These are phyloP conservation scores for Aphodius sticticus DNA, from an alignment of 2,888 invertebrate genomes.

Conservation along the genomic window DNA sequence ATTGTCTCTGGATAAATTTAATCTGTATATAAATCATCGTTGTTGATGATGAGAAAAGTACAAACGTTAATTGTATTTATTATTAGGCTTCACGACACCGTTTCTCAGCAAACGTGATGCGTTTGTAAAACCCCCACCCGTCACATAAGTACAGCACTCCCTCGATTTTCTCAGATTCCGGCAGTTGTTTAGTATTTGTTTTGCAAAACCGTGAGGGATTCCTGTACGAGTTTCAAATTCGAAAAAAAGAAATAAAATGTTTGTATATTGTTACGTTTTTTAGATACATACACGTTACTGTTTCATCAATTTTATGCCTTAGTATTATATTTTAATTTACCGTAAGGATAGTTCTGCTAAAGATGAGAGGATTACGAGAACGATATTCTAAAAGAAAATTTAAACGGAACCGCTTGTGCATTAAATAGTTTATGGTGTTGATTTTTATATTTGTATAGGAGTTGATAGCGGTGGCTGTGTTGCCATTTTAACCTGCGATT, in stretches of 20 bases:
- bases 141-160: background rate
- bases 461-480: background rate
- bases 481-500: slow-evolving; percentile 4
- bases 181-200: too few relatives aligned
- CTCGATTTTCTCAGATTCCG: background rate
- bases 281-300: slow-evolving; percentile 37
- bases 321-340: slow-evolving; percentile 40
- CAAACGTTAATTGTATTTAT: background rate
- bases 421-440: slow-evolving; percentile 18
- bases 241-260: slow-evolving; percentile 15
- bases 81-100: background rate
- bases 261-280: slow-evolving; percentile 39
- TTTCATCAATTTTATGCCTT: slow-evolving; percentile 39
- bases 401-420: slow-evolving; percentile 22
- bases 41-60: slow-evolving; percentile 14
- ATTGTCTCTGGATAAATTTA: slow-evolving; percentile 4
- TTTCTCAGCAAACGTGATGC: background rate
- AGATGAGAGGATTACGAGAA: slow-evolving; percentile 33
- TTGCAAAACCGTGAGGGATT: too few relatives aligned
- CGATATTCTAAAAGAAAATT: slow-evolving; percentile 17
- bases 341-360: slow-evolving; percentile 33
- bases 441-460: slow-evolving; percentile 8
- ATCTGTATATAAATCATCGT: background rate
- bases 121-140: too few relatives aligned
- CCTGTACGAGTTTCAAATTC: background rate